Base-by-base conservation (phyloP, 1,140 invertebrate genomes). In the Medauroidea extradentata region DNA sequence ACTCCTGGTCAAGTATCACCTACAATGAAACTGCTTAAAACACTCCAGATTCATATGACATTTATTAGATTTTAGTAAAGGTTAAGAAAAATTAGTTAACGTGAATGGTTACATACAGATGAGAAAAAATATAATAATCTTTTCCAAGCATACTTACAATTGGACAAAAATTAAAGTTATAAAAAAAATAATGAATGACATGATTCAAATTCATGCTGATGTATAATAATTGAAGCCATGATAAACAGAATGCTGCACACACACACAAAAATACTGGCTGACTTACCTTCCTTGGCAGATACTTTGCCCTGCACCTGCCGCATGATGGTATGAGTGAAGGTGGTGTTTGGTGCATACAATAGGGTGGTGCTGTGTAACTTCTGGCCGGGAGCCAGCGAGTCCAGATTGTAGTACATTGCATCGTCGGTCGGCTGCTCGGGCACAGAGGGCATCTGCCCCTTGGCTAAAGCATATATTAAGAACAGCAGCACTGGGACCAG, bases 391-490 rank as follows among this genome's bases (percentile, higher is more conserved):
- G 16, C 24, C 49, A 27, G 24, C 19, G 8, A 25, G 1, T 29
- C 9, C 2, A 0, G 27, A 9, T 14, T 34, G 25, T 19, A 34
- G 27, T 34, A n/a, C 27, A 51, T 19, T 34, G 13, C 38, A 16
- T 29, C 7, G 7, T 19, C 24, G 38, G 27, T 9, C 0, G 2
- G 24, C 14, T 34, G 24, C 25, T 2, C 3, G 19, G 16, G 2
- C 2, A 13, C 24, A 25, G 49, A 27, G 9, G 11, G 49, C 27
- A 25, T 34, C 51, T 83, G 65, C 53, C 75, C 76, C 25, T 84
- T 77, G 16, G 85, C 70, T 8, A 85, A 72, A 21, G 69, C 69
- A 11, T 74, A 56, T 18, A 74, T 29, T 8, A 66, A 34, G 39
- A 74, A 75, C 53, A 74, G 60, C 25, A 73, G 27, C 2, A 74